A percentile compares a stretch with the other conserved stretches of the same genome.
Evolutionary conservation across 2,888 invertebrate genomes (phyloP).

Genomic region (Cecidostiba fungosa): DNA sequence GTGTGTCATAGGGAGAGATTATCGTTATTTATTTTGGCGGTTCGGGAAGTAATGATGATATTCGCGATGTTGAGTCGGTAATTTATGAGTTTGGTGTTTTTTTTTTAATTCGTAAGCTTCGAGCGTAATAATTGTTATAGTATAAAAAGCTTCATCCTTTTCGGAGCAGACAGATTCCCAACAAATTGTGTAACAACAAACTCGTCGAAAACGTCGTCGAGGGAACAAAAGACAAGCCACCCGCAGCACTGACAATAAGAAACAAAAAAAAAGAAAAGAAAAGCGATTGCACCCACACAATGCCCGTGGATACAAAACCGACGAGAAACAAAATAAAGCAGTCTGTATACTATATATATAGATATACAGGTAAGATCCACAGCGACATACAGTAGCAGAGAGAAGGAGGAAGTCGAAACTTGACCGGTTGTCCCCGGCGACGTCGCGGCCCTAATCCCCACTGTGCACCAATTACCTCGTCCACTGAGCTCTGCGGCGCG

Average conservation of each 20-base stretch:
- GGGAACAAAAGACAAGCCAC: slow-evolving; percentile 23
- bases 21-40: slow-evolving; percentile 46
- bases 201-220: not conserved
- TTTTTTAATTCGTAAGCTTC: not conserved
- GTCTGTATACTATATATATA: not conserved
- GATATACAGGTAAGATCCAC: not conserved
- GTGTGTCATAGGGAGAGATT: slow-evolving; percentile 28
- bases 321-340: not conserved
- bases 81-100: not conserved
- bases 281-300: slow-evolving; percentile 9
- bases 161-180: slow-evolving; percentile 14
- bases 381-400: not conserved
- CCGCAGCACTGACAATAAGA: not conserved
- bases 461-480: slow-evolving; percentile 75
- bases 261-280: not conserved
- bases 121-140: not conserved
- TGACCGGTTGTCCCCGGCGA: slow-evolving; percentile 12
- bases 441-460: slow-evolving; percentile 67
- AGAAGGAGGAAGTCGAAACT: slow-evolving; percentile 38
- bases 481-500: slow-evolving; percentile 64
- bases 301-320: not conserved
- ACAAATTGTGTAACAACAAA: slow-evolving; percentile 42
- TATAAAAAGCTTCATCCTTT: not conserved
- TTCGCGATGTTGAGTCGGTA: slow-evolving; percentile 11
- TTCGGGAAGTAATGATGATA: not conserved